Percentiles rank a stretch among this genome's conserved stretches.
These are phyloP conservation scores for Trissolcus brochymenae DNA, from an alignment of 2,888 invertebrate genomes.

Conservation along the genomic window DNA sequence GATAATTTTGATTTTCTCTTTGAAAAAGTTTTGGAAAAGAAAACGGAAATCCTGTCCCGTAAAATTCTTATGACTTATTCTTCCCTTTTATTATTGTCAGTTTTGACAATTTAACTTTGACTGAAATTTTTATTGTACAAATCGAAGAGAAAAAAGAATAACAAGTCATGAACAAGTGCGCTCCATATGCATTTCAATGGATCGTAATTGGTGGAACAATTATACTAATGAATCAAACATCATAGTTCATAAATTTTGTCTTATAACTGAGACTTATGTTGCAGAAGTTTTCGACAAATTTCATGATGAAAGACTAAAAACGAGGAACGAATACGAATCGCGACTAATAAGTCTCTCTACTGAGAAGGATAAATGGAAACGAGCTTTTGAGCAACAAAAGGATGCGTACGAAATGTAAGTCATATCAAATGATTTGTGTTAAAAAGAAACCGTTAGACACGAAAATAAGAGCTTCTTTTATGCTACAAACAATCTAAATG, in stretches of 20 bases:
- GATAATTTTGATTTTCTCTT: too few relatives aligned
- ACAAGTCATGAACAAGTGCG: too few relatives aligned
- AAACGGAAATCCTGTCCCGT: too few relatives aligned
- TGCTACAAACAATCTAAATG: background rate
- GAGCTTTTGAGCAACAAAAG: constrained; percentile 49
- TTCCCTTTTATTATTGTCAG: too few relatives aligned
- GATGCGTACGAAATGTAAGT: constrained; percentile 41
- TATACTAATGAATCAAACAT: too few relatives aligned
- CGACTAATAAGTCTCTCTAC: constrained; percentile 23
- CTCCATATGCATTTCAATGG: too few relatives aligned
- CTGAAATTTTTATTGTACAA: too few relatives aligned
- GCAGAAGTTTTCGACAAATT: constrained; percentile 28
- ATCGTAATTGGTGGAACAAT: too few relatives aligned
- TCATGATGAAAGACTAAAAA: constrained; percentile 15
- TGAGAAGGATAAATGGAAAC: constrained; percentile 51
- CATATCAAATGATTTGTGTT: background rate
- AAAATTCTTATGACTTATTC: background rate
- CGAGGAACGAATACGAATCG: constrained; percentile 34
- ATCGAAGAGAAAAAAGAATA: too few relatives aligned
- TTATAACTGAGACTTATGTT: constrained; percentile 7
- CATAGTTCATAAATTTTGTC: too few relatives aligned
- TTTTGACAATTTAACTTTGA: too few relatives aligned
- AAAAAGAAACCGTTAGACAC: background rate
- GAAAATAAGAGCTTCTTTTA: constrained; percentile 1
- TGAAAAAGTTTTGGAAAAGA: too few relatives aligned